Evolutionary conservation across 2,888 invertebrate species (phyloP).

Genomic region (Coelinius sp.): DNA sequence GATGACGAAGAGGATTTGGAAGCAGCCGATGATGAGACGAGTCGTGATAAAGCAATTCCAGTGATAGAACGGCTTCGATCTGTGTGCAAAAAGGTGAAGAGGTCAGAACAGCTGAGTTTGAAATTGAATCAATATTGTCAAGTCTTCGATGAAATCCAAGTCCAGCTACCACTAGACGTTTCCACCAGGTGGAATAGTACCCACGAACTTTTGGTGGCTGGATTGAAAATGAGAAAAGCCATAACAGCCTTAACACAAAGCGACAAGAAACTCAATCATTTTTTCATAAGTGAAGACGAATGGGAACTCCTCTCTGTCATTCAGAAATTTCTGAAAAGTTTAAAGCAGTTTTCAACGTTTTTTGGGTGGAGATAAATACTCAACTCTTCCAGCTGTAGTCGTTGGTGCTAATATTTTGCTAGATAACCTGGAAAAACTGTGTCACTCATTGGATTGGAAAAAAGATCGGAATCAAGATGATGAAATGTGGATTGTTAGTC

Average conservation of each 20-base stretch:
- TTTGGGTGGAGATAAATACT: constrained; percentile 35
- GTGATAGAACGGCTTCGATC: not conserved
- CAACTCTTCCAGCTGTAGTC: constrained; percentile 31
- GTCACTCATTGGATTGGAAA: constrained; percentile 23
- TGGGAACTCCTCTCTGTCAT: constrained; percentile 29
- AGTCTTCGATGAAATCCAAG: not conserved
- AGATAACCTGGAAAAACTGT: constrained; percentile 26
- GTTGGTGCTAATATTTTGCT: constrained; percentile 36
- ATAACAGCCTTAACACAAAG: not conserved
- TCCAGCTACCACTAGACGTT: constrained; percentile 32
- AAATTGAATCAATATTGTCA: constrained; percentile 26
- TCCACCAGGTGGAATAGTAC: constrained; percentile 38
- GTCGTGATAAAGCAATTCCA: too few relatives aligned
- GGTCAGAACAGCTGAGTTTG: constrained; percentile 30
- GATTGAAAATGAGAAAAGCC: constrained; percentile 13
- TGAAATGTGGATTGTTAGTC: not conserved
- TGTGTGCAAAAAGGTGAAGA: constrained; percentile 25
- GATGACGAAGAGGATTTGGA: not conserved
- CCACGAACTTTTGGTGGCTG: constrained; percentile 19
- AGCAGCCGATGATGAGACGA: too few relatives aligned
- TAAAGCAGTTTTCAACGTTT: constrained; percentile 25
- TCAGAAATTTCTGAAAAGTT: constrained; percentile 26
- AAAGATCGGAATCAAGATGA: constrained; percentile 1
- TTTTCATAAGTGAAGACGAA: constrained; percentile 1
- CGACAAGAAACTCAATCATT: constrained; percentile 5